Evolutionary conservation across 2,797 vertebrate genomes (phyloP).

Genomic region (Streptopelia turtur): DNA sequence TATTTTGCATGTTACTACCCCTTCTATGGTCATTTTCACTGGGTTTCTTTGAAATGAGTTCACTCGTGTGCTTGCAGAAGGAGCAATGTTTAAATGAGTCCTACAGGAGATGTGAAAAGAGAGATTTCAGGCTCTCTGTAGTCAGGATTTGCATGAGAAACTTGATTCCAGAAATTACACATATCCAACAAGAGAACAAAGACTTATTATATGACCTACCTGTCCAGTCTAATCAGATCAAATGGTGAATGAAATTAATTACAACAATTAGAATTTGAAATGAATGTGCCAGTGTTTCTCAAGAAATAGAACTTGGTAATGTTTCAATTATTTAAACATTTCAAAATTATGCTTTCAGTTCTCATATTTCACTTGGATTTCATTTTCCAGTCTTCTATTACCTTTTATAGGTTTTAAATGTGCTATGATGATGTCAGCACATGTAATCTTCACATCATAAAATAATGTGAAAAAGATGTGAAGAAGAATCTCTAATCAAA

Average conservation of each 20-base stretch:
- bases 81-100: neutral
- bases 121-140: neutral
- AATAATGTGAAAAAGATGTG: neutral
- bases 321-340: conserved; percentile 21
- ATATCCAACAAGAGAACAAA: neutral
- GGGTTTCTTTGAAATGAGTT: neutral
- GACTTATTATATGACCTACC: conserved; percentile 6
- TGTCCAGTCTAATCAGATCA: conserved; percentile 18
- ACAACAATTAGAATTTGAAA: conserved; percentile 24
- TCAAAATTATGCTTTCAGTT: neutral
- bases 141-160: neutral
- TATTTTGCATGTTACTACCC: neutral
- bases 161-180: neutral
- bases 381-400: neutral
- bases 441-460: neutral
- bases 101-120: neutral
- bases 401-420: neutral
- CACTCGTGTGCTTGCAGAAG: neutral
- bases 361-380: neutral
- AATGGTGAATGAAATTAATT: conserved; percentile 17
- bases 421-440: neutral
- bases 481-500: neutral
- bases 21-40: neutral
- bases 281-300: neutral
- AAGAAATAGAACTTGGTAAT: neutral